Evolutionary conservation across 1,140 invertebrate species (phyloP).

Genomic region (Hermetia illucens): DNA sequence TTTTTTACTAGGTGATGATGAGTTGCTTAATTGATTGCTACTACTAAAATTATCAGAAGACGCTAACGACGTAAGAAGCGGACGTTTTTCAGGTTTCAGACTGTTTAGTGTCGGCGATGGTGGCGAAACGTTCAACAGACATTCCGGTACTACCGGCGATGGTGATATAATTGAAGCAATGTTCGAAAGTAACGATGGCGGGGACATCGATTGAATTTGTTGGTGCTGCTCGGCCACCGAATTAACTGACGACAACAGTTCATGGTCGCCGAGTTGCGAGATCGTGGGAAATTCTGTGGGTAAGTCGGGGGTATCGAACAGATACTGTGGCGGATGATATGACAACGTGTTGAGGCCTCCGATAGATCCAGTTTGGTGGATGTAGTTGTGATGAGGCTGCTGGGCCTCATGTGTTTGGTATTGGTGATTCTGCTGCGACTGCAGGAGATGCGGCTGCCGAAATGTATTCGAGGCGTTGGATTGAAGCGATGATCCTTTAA

Average conservation of each 20-base stretch:
- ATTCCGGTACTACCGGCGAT: slow-evolving; percentile 27
- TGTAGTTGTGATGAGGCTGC: too few species aligned
- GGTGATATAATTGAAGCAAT: slow-evolving; percentile 28
- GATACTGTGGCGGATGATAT: slow-evolving; percentile 26
- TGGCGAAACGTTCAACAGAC: neutral
- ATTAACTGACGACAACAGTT: neutral
- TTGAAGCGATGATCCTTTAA: slow-evolving; percentile 17
- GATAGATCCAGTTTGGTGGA: too few species aligned
- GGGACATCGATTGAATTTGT: slow-evolving; percentile 13
- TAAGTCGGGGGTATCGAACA: slow-evolving; percentile 24
- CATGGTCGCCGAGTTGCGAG: neutral
- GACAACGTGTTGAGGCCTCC: too few species aligned
- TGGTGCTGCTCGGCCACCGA: neutral
- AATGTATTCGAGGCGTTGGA: neutral
- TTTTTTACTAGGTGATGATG: neutral
- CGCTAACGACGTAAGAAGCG: too few species aligned
- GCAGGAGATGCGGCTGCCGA: slow-evolving; percentile 12
- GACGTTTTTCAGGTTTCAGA: slow-evolving; percentile 16
- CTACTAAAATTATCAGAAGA: neutral
- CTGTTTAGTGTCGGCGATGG: neutral
- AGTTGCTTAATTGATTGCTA: neutral
- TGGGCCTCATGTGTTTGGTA: too few species aligned
- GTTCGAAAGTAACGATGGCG: slow-evolving; percentile 23
- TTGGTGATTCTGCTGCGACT: slow-evolving; percentile 12
- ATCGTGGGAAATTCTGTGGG: slow-evolving; percentile 14